Evolutionary conservation across 2,888 invertebrate species (phyloP).

Genomic region (Ichneumoninae sp.): DNA sequence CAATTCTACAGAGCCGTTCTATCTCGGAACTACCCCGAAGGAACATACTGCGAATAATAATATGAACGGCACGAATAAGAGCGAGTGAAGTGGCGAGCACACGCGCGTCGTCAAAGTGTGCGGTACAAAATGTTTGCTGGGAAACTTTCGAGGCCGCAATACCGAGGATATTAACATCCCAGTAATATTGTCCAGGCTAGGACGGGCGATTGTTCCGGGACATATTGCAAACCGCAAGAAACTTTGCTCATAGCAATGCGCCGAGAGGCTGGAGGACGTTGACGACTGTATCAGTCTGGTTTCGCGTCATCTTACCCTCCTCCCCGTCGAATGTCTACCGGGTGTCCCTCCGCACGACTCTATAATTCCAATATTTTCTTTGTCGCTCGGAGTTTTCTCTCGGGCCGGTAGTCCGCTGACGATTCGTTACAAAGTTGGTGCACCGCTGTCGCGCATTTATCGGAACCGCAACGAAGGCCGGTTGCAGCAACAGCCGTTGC

Average conservation of each 20-base stretch:
- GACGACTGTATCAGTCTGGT: slow-evolving; percentile 10
- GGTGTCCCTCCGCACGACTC: background rate
- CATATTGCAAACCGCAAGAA: slow-evolving; percentile 81
- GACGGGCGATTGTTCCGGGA: slow-evolving; percentile 54
- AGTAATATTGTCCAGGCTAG: slow-evolving; percentile 82
- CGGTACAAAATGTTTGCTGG: slow-evolving; percentile 73
- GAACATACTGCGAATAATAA: slow-evolving; percentile 48
- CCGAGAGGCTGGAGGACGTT: slow-evolving; percentile 9
- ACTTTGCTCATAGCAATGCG: slow-evolving; percentile 81
- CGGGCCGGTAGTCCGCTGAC: background rate
- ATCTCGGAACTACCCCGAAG: slow-evolving; percentile 54
- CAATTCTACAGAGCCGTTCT: background rate
- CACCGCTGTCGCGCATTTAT: slow-evolving; percentile 69
- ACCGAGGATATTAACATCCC: slow-evolving; percentile 82
- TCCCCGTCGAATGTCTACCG: slow-evolving; percentile 10
- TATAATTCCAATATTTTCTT: background rate
- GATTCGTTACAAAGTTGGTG: slow-evolving; percentile 40
- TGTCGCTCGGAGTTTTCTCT: background rate
- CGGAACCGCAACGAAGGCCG: slow-evolving; percentile 69
- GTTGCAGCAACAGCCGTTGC: slow-evolving; percentile 71
- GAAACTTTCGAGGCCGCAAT: slow-evolving; percentile 64
- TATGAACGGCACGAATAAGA: slow-evolving; percentile 45
- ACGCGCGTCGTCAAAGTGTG: slow-evolving; percentile 58
- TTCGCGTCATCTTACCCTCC: slow-evolving; percentile 22
- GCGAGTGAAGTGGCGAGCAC: slow-evolving; percentile 14